phyloP scores from a whole-genome alignment of 35 echinoderm and acorn worm species.

The Stichopus chloronotus region DNA sequence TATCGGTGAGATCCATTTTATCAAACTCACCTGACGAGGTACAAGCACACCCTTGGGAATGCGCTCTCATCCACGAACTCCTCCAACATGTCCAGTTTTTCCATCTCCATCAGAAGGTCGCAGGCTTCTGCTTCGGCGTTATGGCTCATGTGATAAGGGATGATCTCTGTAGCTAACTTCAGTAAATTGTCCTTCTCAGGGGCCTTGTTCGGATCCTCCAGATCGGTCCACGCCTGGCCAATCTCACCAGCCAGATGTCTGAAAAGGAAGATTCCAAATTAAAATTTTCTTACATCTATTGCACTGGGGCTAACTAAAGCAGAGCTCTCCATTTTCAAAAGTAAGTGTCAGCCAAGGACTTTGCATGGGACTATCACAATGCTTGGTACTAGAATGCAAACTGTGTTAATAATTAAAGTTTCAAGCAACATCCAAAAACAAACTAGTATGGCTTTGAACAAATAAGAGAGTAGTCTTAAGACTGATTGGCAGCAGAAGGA shows the following conservation, averaged over 20 bases:
- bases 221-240: slow-evolving; percentile 86
- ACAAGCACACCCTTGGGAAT: slow-evolving; percentile 87
- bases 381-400: too few species aligned
- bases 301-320: background rate
- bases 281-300: background rate
- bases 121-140: slow-evolving; percentile 98
- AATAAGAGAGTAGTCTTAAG: too few species aligned
- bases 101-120: slow-evolving; percentile 97
- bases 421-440: too few species aligned
- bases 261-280: background rate
- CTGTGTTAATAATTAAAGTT: too few species aligned
- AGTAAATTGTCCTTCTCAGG: slow-evolving; percentile 68
- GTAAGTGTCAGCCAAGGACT: too few species aligned
- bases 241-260: slow-evolving; percentile 96
- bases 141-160: slow-evolving; percentile 97
- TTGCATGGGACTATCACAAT: too few species aligned
- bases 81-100: slow-evolving; percentile 84
- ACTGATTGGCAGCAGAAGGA: too few species aligned
- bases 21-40: slow-evolving; percentile 76
- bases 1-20: too few species aligned
- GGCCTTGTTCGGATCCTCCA: slow-evolving; percentile 71
- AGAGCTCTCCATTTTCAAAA: too few species aligned
- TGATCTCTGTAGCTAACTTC: slow-evolving; percentile 80
- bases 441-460: too few species aligned
- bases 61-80: slow-evolving; percentile 87